Base-by-base conservation (phyloP, 2,888 invertebrate genomes). In the Synergus laeviventris region DNA sequence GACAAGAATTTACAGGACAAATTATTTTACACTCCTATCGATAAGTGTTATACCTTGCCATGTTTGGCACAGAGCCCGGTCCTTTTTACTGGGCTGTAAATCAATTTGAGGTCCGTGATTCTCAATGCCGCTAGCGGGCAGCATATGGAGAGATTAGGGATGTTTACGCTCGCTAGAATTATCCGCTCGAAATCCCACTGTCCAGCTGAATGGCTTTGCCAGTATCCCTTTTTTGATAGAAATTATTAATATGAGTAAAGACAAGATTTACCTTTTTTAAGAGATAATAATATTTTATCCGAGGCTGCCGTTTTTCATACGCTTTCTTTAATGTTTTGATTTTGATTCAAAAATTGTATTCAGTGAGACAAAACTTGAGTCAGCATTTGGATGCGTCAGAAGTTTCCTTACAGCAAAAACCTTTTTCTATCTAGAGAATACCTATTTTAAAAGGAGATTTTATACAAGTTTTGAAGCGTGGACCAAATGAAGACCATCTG, bases 381-480 rank as follows among this genome's bases (percentile, higher is more conserved):
- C 4, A 31, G 31, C 2, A 2, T 8, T 24, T 16, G 42, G 11
- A 66, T 16, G 16, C 62, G 3, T 45, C 24, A n/a, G 42, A 16
- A 45, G 66, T 9, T 21, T 66, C 42, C 14, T 31, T 31, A 31
- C 31, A 31, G 66, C 21, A 12, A 45, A 66, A 24, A 45, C 8
- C 0, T 49, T 64, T 42, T 2, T 16, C 5, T n/a, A 21, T 16
- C 1, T n/a, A 21, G 16, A 66, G 16, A 66, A 45, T 66, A 31
- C 42, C 66, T 66, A 24, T 24, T 66, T 66, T 45, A 1, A 24
- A 45, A 21, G 42, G 7, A 11, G 42, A 16, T 85, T 74, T 70
- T 45, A 73, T 75, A 79, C 83, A 85, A 85, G 81, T 85, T 85
- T 83, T 75, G 79, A 77, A 81, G 76, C 81, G 77, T 62, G 78